Base-by-base conservation (phyloP, 2,888 invertebrate genomes). In the Pogonocherus hispidulus region DNA sequence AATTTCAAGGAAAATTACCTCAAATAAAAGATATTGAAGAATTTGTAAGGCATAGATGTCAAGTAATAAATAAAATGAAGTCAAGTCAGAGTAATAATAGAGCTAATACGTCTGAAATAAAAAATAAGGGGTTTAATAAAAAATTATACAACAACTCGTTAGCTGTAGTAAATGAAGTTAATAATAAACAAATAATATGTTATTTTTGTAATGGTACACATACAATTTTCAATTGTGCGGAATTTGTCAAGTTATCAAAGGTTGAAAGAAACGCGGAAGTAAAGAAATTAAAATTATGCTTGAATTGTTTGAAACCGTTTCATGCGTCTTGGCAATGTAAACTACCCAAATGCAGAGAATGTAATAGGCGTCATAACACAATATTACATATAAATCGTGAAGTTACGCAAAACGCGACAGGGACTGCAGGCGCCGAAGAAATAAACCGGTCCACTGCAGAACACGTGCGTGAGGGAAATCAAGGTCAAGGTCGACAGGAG, bases 51-150 rank as follows among this genome's bases (percentile, higher is more conserved):
- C n/a, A n/a, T n/a, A n/a, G n/a, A n/a, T n/a, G n/a, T n/a, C n/a
- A n/a, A n/a, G 6, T 68, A 60, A 41, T 32, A 44, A 65, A 22
- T 32, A 69, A 69, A 57, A 66, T 69, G 16, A 66, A 69, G 44
- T 16, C 37, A 3, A n/a, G n/a, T n/a, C n/a, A n/a, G n/a, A n/a
- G 44, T 11, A 20, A 51, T 8, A 51, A 51, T 23, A 20, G 6
- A 51, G n/a, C 20, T 22, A 59, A 41, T 2, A 59, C 19, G 16
- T 22, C 6, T 1, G 16, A 3, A 6, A 14, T 52, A 11, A 60
- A 60, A 63, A 35, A n/a, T 63, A 8, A 52, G 44, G 3, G n/a
- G 6, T 5, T 59, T n/a, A 55, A 46, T n/a, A 55, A 20, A 19
- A 19, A 32, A 11, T 22, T 19, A 37, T 18, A 44, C 35, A 37